Conservation (phyloP, 2,888 invertebrate species). For the Platycheirus rosarum region DNA sequence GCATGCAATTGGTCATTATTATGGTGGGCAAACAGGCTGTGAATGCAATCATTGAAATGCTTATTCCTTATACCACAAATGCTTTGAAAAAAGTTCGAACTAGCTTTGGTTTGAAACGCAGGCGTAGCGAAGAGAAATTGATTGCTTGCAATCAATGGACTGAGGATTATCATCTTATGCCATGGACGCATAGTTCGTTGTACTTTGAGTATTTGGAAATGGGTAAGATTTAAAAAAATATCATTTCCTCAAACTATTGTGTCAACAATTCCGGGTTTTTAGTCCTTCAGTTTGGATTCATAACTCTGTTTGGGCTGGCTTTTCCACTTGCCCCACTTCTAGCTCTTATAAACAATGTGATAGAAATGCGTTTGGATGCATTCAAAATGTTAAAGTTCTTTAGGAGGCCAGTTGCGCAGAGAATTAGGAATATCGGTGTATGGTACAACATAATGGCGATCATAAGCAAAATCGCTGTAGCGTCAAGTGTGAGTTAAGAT, state of each 20-base stretch:
- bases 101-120: slow-evolving; percentile 83
- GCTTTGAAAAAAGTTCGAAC: slow-evolving; percentile 82
- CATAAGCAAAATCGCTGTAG: slow-evolving; percentile 89
- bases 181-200: slow-evolving; percentile 86
- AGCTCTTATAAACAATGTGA: slow-evolving; percentile 90
- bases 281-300: slow-evolving; percentile 94
- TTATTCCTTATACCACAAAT: slow-evolving; percentile 86
- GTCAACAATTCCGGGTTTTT: too few species aligned
- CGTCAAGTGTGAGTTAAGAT: slow-evolving; percentile 88
- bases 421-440: slow-evolving; percentile 90
- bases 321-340: slow-evolving; percentile 93
- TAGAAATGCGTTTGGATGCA: slow-evolving; percentile 93
- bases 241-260: too few species aligned
- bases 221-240: slow-evolving; percentile 84
- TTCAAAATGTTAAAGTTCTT: slow-evolving; percentile 90
- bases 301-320: slow-evolving; percentile 92
- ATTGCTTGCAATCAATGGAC: slow-evolving; percentile 88
- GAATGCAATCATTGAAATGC: slow-evolving; percentile 90
- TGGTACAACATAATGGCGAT: slow-evolving; percentile 90
- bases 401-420: slow-evolving; percentile 88
- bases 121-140: slow-evolving; percentile 80
- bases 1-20: slow-evolving; percentile 92
- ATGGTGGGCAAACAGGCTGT: slow-evolving; percentile 94
- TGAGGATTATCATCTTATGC: slow-evolving; percentile 87
- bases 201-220: slow-evolving; percentile 94